These are phyloP conservation scores for Thunnus albacares DNA, from an alignment of 2,797 vertebrate genomes.

Conservation along the genomic window DNA sequence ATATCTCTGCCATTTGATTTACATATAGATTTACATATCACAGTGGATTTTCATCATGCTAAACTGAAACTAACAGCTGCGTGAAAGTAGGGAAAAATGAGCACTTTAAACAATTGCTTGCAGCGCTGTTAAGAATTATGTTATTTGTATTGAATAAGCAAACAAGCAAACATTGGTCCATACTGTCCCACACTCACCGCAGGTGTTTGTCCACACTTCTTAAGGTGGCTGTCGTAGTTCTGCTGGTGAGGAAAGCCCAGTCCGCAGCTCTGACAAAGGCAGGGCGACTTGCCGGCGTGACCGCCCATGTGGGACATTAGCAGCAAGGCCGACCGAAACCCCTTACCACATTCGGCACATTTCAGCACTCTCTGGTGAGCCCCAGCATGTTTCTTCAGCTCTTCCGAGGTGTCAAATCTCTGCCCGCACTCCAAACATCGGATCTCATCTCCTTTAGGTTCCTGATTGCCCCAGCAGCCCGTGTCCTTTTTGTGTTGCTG, in stretches of 20 bases:
- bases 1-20: background rate
- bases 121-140: too few species aligned
- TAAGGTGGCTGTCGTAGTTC: constrained; percentile 85
- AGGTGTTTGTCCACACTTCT: constrained; percentile 79
- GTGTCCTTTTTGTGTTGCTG: constrained; percentile 87
- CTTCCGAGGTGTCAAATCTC: constrained; percentile 77
- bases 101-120: background rate
- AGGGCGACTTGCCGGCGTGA: constrained; percentile 83
- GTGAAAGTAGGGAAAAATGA: background rate
- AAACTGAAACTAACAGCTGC: too few species aligned
- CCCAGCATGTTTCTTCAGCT: constrained; percentile 85
- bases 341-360: constrained; percentile 87
- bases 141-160: background rate
- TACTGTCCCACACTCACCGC: constrained; percentile 66
- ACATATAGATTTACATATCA: too few species aligned
- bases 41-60: background rate
- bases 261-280: constrained; percentile 87
- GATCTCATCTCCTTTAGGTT: constrained; percentile 76
- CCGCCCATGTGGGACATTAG: constrained; percentile 90
- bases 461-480: constrained; percentile 87
- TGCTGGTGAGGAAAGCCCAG: constrained; percentile 88
- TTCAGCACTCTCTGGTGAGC: constrained; percentile 87
- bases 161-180: background rate
- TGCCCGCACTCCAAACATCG: constrained; percentile 87
- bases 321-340: constrained; percentile 85